Evolutionary conservation across 2,797 vertebrate genomes (phyloP).

Genomic region (Remorina albescens): DNA sequence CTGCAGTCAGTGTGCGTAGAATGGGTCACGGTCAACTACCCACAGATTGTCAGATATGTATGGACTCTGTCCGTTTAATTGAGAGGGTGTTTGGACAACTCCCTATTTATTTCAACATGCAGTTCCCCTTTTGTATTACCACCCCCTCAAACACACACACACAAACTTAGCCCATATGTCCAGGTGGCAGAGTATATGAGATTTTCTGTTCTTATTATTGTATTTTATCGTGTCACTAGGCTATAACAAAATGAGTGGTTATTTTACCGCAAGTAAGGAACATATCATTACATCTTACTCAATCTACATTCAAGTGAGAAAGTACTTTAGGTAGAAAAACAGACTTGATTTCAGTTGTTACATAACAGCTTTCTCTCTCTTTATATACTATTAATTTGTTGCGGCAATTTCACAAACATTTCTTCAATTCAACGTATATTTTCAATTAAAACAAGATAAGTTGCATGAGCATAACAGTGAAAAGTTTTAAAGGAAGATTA

Average conservation of each 20-base stretch:
- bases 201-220: constrained; percentile 2
- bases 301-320: not conserved
- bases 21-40: constrained; percentile 36
- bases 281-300: not conserved
- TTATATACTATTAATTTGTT: not conserved
- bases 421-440: no score
- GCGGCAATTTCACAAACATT: no score
- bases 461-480: no score
- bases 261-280: not conserved
- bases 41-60: constrained; percentile 46
- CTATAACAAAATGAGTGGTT: constrained; percentile 1
- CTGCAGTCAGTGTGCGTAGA: constrained; percentile 26
- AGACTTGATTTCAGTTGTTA: not conserved
- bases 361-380: not conserved
- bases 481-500: no score
- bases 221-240: constrained; percentile 15
- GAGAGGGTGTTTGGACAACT: constrained; percentile 52
- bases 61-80: constrained; percentile 53
- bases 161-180: constrained; percentile 20
- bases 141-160: constrained; percentile 5
- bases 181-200: constrained; percentile 8
- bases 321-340: not conserved
- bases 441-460: no score
- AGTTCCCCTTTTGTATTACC: constrained; percentile 52
- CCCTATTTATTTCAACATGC: constrained; percentile 42